These are phyloP conservation scores for Laterallus jamaicensis DNA, from an alignment of 2,113 vertebrate species.

Conservation along the genomic window DNA sequence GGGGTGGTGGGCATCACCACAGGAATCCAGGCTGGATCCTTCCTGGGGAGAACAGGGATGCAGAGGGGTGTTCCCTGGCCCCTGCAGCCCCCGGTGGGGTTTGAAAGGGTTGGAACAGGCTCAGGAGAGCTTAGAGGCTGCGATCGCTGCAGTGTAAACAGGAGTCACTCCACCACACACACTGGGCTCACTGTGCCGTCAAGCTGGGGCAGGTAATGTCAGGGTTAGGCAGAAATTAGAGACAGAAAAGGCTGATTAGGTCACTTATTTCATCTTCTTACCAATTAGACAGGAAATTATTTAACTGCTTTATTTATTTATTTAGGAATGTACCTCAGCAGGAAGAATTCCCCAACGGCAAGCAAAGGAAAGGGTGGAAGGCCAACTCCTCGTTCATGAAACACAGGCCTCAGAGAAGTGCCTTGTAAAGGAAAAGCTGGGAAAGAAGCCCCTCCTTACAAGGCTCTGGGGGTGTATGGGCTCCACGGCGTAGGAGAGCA, in stretches of 20 bases:
- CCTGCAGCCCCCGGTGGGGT: background rate
- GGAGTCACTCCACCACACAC: background rate
- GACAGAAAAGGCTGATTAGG: constrained; percentile 46
- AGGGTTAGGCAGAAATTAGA: constrained; percentile 12
- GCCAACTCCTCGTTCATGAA: background rate
- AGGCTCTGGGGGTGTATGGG: background rate
- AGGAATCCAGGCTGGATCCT: background rate
- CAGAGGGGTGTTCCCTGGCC: background rate
- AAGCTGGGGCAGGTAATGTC: background rate
- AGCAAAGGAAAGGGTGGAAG: background rate
- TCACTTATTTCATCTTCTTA: constrained; percentile 47
- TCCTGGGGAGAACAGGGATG: background rate
- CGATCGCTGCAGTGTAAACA: rapidly evolving
- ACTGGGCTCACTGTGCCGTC: background rate
- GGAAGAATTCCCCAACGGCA: constrained; percentile 17
- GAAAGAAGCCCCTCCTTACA: background rate
- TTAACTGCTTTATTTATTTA: constrained; percentile 69
- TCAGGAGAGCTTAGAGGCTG: background rate
- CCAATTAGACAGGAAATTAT: constrained; percentile 63
- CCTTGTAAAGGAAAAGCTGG: background rate
- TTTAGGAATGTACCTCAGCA: constrained; percentile 57
- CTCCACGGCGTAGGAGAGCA: background rate
- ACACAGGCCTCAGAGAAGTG: background rate
- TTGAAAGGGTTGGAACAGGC: background rate
- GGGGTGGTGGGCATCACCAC: background rate